Evolutionary conservation across 2,888 invertebrate genomes (phyloP).

Genomic region (Oligia strigilis): DNA sequence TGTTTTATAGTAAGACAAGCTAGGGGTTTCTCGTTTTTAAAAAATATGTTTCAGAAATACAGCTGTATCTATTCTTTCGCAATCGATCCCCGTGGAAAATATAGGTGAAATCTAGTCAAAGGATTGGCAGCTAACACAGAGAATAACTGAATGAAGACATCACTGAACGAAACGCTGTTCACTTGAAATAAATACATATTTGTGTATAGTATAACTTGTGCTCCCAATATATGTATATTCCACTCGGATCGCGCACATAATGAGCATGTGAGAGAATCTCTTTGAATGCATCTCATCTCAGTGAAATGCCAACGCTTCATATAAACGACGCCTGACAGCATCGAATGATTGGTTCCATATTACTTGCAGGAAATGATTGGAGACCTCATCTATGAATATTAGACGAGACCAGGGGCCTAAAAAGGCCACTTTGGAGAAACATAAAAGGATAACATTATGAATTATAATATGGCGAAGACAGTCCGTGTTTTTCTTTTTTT

Average conservation of each 20-base stretch:
- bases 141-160: slow-evolving; percentile 45
- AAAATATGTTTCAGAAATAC: not conserved
- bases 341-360: slow-evolving; percentile 38
- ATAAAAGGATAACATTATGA: too few relatives aligned
- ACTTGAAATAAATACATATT: slow-evolving; percentile 34
- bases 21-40: not conserved
- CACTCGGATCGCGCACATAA: slow-evolving; percentile 13
- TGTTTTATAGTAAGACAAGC: not conserved
- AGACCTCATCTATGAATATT: slow-evolving; percentile 24
- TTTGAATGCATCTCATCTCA: slow-evolving; percentile 50
- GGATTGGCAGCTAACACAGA: slow-evolving; percentile 28
- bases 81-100: slow-evolving; percentile 3
- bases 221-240: slow-evolving; percentile 11
- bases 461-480: too few relatives aligned
- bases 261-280: slow-evolving; percentile 35
- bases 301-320: slow-evolving; percentile 12
- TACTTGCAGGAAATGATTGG: slow-evolving; percentile 24
- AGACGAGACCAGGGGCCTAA: not conserved
- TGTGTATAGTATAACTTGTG: slow-evolving; percentile 1
- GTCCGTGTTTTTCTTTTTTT: too few relatives aligned
- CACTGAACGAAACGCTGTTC: slow-evolving; percentile 16
- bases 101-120: not conserved
- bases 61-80: not conserved
- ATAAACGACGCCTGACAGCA: slow-evolving; percentile 30
- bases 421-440: too few relatives aligned